Conservation (phyloP, 2,797 vertebrate species). For the Sparus aurata region DNA sequence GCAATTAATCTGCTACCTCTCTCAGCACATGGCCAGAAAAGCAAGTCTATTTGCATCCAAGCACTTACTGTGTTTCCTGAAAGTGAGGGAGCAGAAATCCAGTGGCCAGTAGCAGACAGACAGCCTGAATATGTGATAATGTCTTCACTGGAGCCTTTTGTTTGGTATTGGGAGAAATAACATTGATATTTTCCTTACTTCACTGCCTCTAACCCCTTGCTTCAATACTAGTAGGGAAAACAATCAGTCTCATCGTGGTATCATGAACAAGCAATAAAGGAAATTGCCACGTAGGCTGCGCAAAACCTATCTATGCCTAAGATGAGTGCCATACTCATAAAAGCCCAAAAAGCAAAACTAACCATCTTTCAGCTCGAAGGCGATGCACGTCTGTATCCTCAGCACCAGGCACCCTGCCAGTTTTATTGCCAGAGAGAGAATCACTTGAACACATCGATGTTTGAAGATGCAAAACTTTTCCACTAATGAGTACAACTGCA, state of each 20-base stretch:
- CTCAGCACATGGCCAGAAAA: not conserved
- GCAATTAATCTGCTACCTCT: not conserved
- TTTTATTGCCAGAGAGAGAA: constrained; percentile 20
- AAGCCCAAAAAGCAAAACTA: constrained; percentile 32
- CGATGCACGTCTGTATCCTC: constrained; percentile 36
- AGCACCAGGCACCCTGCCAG: constrained; percentile 26
- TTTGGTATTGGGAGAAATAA: constrained; percentile 38
- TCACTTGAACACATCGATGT: constrained; percentile 5
- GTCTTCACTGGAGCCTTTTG: constrained; percentile 32
- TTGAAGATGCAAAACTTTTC: constrained; percentile 37
- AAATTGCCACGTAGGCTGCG: constrained; percentile 43
- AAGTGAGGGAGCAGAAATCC: constrained; percentile 17
- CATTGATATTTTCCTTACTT: constrained; percentile 44
- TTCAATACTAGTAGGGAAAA: constrained; percentile 42
- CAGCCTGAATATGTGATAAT: constrained; percentile 35
- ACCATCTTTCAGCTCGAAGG: constrained; percentile 32
- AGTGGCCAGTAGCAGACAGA: constrained; percentile 16
- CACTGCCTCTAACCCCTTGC: constrained; percentile 33
- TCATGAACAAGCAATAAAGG: constrained; percentile 42
- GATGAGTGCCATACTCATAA: constrained; percentile 44
- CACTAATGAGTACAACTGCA: constrained; percentile 49
- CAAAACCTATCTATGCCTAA: constrained; percentile 38
- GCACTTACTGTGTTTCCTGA: constrained; percentile 5
- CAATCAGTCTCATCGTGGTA: constrained; percentile 41
- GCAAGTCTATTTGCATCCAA: constrained; percentile 17